Base-by-base conservation (phyloP, 1,140 invertebrate genomes). In the Drosophila trapezifrons region DNA sequence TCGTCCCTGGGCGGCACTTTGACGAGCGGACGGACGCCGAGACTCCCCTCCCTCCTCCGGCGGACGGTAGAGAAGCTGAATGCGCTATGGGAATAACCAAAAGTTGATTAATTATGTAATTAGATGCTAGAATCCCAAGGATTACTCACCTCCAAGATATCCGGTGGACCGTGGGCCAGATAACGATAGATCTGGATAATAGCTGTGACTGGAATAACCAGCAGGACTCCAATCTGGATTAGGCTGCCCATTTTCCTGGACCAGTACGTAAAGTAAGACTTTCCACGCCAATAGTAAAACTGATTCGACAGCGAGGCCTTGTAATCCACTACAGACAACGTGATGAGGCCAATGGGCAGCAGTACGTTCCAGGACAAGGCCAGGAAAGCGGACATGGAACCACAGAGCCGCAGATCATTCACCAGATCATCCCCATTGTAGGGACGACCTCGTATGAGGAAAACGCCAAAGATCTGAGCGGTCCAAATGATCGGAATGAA, bases 281-380 rank as follows among this genome's bases (percentile, higher is more conserved):
- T 82, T 5, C 91, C 90, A 15, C 90, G 90, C 90, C 90, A 91
- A 62, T 92, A 86, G 51, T 91, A 92, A 10, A 92, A 90, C 22
- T 92, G 87, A 71, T 86, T 92, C 12, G 91, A 91, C 12, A 84
- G 27, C 27, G 91, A 92, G 4, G 79, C 75, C 58, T 92, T 92
- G 29, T 92, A 92, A 20, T 91, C 80, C 5, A 92, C 76, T 29
- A 92, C 80, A 2, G 91, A 84, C 3, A 92, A 40, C 86, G 97
- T 96, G 92, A 96, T 94, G 47, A 97, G 92, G 12, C 87, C 86
- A 46, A 97, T 95, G 4, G 97, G 97, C 63, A 97, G 89, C 52
- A 97, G 93, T 6, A 98, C 96, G 91, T 97, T 98, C 97, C 97
- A 98, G 1, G 95, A 95, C 82, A 98, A 96, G n/a, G 96, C 96